These are phyloP conservation scores for Microhierax caerulescens DNA, from an alignment of 2,797 vertebrate species.

Conservation along the genomic window DNA sequence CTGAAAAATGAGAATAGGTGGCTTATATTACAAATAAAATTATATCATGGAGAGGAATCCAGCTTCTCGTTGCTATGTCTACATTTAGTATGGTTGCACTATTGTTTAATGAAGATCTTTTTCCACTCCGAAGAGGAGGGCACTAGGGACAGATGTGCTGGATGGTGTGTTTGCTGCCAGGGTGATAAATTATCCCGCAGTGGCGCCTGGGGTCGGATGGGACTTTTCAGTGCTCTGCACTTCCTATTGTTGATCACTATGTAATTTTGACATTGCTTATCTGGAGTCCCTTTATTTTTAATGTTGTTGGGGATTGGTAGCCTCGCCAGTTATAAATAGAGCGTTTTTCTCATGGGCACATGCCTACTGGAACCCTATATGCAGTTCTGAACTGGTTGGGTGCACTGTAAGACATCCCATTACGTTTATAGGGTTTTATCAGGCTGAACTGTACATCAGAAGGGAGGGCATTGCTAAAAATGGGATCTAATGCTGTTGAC, in stretches of 20 bases:
- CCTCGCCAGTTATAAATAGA: not conserved
- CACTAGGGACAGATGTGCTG: not conserved
- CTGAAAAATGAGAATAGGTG: not conserved
- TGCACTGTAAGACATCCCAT: not conserved
- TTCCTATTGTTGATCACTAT: not conserved
- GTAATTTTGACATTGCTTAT: not conserved
- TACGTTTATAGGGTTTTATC: not conserved
- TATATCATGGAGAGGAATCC: not conserved
- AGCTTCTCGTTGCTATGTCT: not conserved
- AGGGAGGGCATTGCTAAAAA: not conserved
- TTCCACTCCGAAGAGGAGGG: not conserved
- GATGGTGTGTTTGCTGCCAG: not conserved
- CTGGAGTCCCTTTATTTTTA: not conserved
- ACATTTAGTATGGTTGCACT: not conserved
- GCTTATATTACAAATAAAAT: not conserved
- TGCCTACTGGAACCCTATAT: not conserved
- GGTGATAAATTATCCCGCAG: not conserved
- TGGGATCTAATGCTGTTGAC: not conserved
- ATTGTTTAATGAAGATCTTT: not conserved
- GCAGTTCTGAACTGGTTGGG: not conserved
- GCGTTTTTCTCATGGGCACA: fast-evolving
- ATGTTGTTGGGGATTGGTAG: not conserved
- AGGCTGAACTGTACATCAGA: not conserved
- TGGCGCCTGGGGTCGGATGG: not conserved
- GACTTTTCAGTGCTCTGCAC: not conserved